These are phyloP conservation scores for Lepidostoma basale DNA, from an alignment of 1,140 invertebrate species.

Conservation along the genomic window DNA sequence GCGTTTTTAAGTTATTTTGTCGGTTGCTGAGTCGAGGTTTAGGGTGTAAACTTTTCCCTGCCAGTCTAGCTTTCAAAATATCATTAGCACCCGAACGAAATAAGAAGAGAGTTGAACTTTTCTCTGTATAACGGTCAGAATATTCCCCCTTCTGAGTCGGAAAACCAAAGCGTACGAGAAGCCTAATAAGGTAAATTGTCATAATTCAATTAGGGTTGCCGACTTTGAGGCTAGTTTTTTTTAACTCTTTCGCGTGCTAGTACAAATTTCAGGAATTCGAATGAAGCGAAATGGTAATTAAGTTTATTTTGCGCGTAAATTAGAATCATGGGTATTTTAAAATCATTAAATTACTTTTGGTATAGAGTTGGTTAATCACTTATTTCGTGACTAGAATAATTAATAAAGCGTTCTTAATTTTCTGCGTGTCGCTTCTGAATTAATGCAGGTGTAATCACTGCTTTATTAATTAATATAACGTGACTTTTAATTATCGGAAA, in stretches of 20 bases:
- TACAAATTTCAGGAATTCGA: not conserved
- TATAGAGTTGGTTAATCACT: too few relatives aligned
- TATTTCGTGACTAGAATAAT: too few relatives aligned
- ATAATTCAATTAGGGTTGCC: constrained; percentile 11
- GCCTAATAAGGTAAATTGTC: constrained; percentile 23
- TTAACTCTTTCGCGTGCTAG: not conserved
- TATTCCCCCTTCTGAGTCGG: constrained; percentile 9
- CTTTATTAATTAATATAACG: too few relatives aligned
- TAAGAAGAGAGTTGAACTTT: constrained; percentile 9
- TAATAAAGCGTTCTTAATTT: too few relatives aligned
- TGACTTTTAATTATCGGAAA: too few relatives aligned
- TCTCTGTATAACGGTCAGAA: constrained; percentile 22
- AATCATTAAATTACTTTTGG: too few relatives aligned
- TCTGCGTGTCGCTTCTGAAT: too few relatives aligned
- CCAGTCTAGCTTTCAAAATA: constrained; percentile 41
- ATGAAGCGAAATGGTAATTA: not conserved
- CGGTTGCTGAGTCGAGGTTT: constrained; percentile 36
- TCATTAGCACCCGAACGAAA: constrained; percentile 40
- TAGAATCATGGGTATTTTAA: too few relatives aligned
- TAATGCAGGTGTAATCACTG: too few relatives aligned
- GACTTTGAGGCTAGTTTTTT: constrained; percentile 6
- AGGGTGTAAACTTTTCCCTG: constrained; percentile 31
- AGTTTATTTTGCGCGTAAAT: constrained; percentile 2
- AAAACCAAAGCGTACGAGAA: constrained; percentile 14
- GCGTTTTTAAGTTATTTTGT: constrained; percentile 44